These are phyloP conservation scores for Clarias fuscus DNA, from an alignment of 2,797 vertebrate species.

Conservation along the genomic window DNA sequence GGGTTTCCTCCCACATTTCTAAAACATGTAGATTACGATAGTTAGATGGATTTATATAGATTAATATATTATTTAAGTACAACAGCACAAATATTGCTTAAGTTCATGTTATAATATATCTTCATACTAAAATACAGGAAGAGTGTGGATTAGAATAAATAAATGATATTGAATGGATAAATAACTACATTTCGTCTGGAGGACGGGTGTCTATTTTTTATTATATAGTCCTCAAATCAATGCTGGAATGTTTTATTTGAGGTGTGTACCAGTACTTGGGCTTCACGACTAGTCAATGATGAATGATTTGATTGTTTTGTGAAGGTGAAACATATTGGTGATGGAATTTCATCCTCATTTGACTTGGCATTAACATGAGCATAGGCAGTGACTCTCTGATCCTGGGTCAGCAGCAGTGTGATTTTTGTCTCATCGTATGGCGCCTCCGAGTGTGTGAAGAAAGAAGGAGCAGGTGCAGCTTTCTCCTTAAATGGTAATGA, in stretches of 20 bases:
- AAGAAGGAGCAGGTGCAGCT: conserved; percentile 71
- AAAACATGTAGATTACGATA: not conserved
- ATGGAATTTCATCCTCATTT: conserved; percentile 4
- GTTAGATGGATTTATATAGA: not conserved
- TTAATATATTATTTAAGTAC: not conserved
- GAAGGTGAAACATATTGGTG: not conserved
- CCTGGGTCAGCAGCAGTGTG: conserved; percentile 26
- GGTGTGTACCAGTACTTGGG: too few relatives aligned
- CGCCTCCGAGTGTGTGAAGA: conserved; percentile 27
- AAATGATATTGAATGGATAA: not conserved
- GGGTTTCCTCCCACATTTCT: too few relatives aligned
- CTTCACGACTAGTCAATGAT: not conserved
- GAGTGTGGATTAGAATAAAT: not conserved
- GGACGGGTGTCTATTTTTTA: not conserved
- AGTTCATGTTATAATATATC: not conserved
- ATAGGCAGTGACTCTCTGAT: conserved; percentile 10
- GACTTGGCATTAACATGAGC: not conserved
- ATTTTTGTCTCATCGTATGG: not conserved
- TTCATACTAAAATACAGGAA: not conserved
- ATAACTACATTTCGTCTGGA: not conserved
- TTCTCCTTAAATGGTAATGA: conserved; percentile 64
- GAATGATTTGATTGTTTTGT: not conserved
- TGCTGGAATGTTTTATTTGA: not conserved
- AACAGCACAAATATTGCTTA: not conserved
- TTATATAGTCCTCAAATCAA: not conserved